Evolutionary conservation across 2,113 vertebrate genomes (phyloP).

Genomic region (Pristiophorus japonicus): DNA sequence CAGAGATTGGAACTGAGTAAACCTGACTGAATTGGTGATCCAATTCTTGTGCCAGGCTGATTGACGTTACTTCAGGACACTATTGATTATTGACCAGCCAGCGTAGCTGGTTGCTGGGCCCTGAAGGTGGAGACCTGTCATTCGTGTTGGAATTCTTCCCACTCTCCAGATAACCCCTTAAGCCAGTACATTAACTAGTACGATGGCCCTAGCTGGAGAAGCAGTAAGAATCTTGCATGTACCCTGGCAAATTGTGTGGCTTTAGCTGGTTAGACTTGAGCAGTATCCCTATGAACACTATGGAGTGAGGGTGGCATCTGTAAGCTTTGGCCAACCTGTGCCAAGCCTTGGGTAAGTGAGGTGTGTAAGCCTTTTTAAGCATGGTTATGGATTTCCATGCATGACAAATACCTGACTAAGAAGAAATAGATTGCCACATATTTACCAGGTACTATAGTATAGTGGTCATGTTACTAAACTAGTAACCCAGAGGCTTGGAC

Average conservation of each 20-base stretch:
- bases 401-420: too few species aligned
- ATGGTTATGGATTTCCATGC: too few species aligned
- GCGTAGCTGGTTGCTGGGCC: too few species aligned
- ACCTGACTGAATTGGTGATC: too few species aligned
- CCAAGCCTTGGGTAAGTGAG: neutral
- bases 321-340: too few species aligned
- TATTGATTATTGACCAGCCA: too few species aligned
- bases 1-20: too few species aligned
- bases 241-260: neutral
- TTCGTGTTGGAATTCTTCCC: too few species aligned
- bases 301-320: neutral
- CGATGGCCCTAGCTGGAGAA: neutral
- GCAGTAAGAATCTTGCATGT: neutral
- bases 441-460: neutral
- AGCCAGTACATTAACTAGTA: neutral
- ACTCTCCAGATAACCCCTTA: too few species aligned
- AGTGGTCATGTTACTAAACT: neutral
- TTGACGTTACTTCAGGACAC: too few species aligned
- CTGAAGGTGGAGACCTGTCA: too few species aligned
- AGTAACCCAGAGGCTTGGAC: neutral
- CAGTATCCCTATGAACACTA: neutral
- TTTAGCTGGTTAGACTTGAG: neutral
- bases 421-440: neutral
- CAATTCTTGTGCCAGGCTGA: too few species aligned
- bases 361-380: neutral